Evolutionary conservation across 2,888 invertebrate genomes (phyloP).

Genomic region (Panzeria rudis): DNA sequence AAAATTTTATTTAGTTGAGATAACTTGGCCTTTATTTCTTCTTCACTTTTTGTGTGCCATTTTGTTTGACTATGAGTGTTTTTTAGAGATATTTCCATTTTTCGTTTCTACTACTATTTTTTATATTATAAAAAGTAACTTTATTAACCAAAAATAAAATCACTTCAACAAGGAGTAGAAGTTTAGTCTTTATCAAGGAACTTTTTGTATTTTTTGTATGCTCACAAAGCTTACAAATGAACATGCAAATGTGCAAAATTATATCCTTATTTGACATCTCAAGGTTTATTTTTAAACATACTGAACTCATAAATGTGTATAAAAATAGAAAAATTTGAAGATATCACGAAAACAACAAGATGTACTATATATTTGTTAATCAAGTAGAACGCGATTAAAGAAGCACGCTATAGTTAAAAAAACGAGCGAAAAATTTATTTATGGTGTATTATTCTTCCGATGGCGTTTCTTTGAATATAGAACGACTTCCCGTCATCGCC

Average conservation of each 20-base stretch:
- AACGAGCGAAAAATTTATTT: too few species aligned
- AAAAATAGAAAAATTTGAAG: conserved; percentile 4
- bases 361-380: background rate
- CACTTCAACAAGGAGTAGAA: background rate
- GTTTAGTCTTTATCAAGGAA: conserved; percentile 15
- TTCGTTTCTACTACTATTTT: too few species aligned
- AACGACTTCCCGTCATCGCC: too few species aligned
- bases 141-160: conserved; percentile 44
- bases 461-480: too few species aligned
- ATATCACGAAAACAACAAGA: background rate
- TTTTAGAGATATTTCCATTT: conserved; percentile 24
- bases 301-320: conserved; percentile 27
- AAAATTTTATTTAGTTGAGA: conserved; percentile 26
- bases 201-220: conserved; percentile 3
- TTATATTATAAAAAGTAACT: conserved; percentile 45
- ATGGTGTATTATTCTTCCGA: too few species aligned
- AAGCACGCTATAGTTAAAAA: background rate
- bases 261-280: conserved; percentile 29
- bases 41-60: background rate
- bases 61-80: background rate
- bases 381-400: background rate
- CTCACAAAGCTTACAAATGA: conserved; percentile 17
- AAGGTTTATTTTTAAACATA: conserved; percentile 26
- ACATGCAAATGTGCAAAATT: conserved; percentile 44
- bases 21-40: background rate